Evolutionary conservation across 2,113 vertebrate species (phyloP).

Genomic region (Passerina amoena): DNA sequence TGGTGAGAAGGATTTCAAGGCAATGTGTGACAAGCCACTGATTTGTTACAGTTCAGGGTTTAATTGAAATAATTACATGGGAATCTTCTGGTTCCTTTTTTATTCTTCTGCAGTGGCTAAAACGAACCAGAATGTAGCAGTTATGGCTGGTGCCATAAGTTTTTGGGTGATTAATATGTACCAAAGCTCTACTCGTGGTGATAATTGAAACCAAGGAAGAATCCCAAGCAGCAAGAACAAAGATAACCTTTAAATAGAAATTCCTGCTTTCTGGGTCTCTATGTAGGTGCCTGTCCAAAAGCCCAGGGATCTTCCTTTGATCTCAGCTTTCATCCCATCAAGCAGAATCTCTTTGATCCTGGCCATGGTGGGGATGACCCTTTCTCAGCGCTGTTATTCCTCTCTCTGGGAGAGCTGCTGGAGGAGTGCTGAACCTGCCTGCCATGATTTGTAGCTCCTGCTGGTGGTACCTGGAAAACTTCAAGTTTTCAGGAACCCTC

Average conservation of each 20-base stretch:
- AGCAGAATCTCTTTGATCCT: background rate
- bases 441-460: background rate
- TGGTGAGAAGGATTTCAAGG: background rate
- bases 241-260: background rate
- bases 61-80: background rate
- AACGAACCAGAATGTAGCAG: accelerated
- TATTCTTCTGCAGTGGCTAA: background rate
- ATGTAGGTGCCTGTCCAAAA: background rate
- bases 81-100: background rate
- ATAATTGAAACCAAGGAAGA: background rate
- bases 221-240: background rate
- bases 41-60: background rate
- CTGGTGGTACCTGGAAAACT: background rate
- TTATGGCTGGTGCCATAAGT: accelerated
- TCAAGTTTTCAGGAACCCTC: background rate
- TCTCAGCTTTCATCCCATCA: background rate
- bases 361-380: accelerated
- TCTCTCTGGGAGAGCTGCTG: background rate
- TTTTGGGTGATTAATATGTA: background rate
- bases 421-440: background rate
- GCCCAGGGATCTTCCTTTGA: background rate
- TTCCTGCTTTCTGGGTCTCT: background rate
- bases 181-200: background rate
- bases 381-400: background rate
- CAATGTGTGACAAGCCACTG: background rate